Base-by-base conservation (phyloP, 2,113 vertebrate genomes). In the Genyomyrus donnyi region DNA sequence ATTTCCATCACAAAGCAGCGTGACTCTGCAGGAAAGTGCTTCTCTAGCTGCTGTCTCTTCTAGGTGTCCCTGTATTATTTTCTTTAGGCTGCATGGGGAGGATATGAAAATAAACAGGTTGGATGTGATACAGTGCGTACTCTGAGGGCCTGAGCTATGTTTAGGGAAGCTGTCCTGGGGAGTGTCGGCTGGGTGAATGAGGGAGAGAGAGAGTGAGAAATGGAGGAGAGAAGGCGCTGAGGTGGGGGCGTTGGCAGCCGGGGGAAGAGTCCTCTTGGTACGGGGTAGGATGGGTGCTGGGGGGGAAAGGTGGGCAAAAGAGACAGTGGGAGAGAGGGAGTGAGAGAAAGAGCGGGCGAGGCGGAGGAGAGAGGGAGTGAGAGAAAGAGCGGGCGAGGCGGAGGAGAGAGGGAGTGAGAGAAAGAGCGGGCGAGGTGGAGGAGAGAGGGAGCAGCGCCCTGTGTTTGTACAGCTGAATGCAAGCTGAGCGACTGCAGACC, bases 391-490 rank as follows among this genome's bases (percentile, higher is more conserved):
- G 49, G 45, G 86, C 10, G 52, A 53, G n/a, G 49, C 5, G 7
- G 83, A 56, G 85, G 48, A 17, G 88, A 39, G 87, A 24, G 42
- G 5, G 66, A 58, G 74, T 1, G 46, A 48, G 45, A 46, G 6
- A 46, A 46, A 8, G 7, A 46, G 45, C 45, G 45, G 45, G 45
- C 19, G 52, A 56, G n/a, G 49, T 1, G 7, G 83, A 56, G 85
- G 42, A 11, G 88, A 39, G 87, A n/a, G 31, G 5, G 70, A 62
- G 77, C 93, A 92, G 88, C 95, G 95, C 92, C 93, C 93, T 80
- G 93, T 99, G 97, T 99, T 99, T 99, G 97, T 97, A 98, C 98
- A 99, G 98, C 98, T 99, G 98, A 98, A 96, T 96, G 95, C 97
- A 98, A 98, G 98, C 97, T 98, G 98, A 97, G 97, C 97, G 97